phyloP scores from a whole-genome alignment of 2,797 vertebrate species.

The Falco novaeseelandiae region DNA sequence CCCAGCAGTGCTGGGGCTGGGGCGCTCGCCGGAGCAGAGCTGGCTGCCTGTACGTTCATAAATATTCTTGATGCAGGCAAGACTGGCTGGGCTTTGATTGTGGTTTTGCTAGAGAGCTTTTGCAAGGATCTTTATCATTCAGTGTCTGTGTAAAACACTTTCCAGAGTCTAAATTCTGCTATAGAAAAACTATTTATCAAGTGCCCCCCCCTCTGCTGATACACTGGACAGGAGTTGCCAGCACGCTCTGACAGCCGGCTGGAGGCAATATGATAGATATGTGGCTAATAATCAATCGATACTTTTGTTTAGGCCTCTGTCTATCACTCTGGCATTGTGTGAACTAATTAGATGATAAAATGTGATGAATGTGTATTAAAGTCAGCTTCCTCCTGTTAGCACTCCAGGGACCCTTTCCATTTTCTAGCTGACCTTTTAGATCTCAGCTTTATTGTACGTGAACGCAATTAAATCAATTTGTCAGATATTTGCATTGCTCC shows the following conservation, averaged over 20 bases:
- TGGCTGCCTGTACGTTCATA: not conserved
- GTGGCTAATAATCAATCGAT: conserved; percentile 91
- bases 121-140: conserved; percentile 45
- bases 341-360: conserved; percentile 98
- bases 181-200: conserved; percentile 76
- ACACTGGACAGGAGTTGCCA: conserved; percentile 71
- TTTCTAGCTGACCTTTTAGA: conserved; percentile 92
- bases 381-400: conserved; percentile 82
- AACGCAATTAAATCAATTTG: conserved; percentile 91
- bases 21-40: not conserved
- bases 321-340: conserved; percentile 87
- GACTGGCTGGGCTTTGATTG: conserved; percentile 30
- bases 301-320: conserved; percentile 82
- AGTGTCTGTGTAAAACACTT: conserved; percentile 47
- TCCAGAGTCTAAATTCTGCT: conserved; percentile 65
- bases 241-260: conserved; percentile 62
- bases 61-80: conserved; percentile 34
- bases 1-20: not conserved
- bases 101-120: conserved; percentile 1
- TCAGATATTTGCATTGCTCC: conserved; percentile 83
- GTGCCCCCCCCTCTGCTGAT: conserved; percentile 56
- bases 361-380: conserved; percentile 97
- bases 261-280: conserved; percentile 90
- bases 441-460: conserved; percentile 89
- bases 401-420: conserved; percentile 87